Conservation (phyloP, 2,888 invertebrate genomes). For the Drosophila hamatofila region DNA sequence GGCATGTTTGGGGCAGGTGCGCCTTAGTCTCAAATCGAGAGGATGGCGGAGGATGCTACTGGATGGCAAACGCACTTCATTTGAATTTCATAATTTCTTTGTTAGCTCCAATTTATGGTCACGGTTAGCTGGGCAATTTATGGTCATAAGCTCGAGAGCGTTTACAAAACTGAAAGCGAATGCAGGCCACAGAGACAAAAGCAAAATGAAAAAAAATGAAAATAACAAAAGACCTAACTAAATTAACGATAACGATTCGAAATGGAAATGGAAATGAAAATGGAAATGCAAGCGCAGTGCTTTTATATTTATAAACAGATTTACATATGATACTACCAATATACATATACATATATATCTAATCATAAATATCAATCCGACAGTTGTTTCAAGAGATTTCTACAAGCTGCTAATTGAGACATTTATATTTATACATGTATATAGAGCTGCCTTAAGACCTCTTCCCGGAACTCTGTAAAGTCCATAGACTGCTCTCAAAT, state of each 20-base stretch:
- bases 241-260: conserved; percentile 79
- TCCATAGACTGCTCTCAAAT: background rate
- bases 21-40: conserved; percentile 33
- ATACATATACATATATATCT: conserved; percentile 6
- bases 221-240: conserved; percentile 62
- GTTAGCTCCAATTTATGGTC: conserved; percentile 81
- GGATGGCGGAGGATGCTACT: conserved; percentile 10
- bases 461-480: background rate
- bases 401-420: conserved; percentile 29
- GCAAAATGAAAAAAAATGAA: conserved; percentile 5
- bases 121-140: conserved; percentile 78
- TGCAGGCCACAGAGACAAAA: conserved; percentile 28
- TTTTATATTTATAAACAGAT: conserved; percentile 45
- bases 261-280: conserved; percentile 61
- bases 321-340: conserved; percentile 43
- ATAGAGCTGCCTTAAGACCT: background rate
- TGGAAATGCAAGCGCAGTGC: conserved; percentile 45
- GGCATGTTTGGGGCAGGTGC: conserved; percentile 55
- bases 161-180: conserved; percentile 68
- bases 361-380: conserved; percentile 18
- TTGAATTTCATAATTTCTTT: conserved; percentile 82
- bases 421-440: background rate
- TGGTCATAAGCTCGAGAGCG: conserved; percentile 75
- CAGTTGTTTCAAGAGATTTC: background rate
- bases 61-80: conserved; percentile 73